Evolutionary conservation across 2,797 vertebrate species (phyloP), one percentile per base, ranked within the genome.

Genomic region (Squalus acanthias): DNA sequence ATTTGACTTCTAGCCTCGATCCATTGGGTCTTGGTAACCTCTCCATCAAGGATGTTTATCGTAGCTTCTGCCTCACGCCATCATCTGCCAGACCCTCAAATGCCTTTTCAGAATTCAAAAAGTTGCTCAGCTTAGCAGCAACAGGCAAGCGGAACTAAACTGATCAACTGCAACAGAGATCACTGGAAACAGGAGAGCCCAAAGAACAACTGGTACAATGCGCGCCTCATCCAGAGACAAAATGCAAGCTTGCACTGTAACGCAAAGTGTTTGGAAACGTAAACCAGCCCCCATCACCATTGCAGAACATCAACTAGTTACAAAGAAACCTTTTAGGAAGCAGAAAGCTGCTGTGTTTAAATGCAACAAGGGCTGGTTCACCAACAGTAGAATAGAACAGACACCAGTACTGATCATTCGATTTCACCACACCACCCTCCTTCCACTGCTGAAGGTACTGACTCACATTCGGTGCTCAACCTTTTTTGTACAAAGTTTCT

Each of bases 291-390:
- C 15, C 7, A 93, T 7, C 63, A 39, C 63, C 17, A 67, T 20
- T 67, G 60, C 17, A 69, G 69, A 69, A 93, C 29, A 93, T 17
- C 60, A 9, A 67, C 9, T n/a, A 24, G 39, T 69, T 20, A 67
- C 91, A 67, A 67, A 93, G 91, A 69, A 93, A 93, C 33, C n/a
- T 46, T 93, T 93, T 46, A 93, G 63, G n/a, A 22, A 93, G n/a
- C 91, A 93, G 33, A 15, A 92, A 92, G 33, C 57, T 65, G 63
- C 63, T 46, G 91, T 22, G 24, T 17, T 9, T 46, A 46, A 69
- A 67, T 69, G 63, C 63, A 93, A 65, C 65, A 67, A 39, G n/a
- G n/a, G 63, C 22, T 20, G 63, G 46, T 39, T 93, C 39, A 93
- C 17, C 63, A 93, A 93, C 24, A 2, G 33, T 39, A 67, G 63